Evolutionary conservation across 2,888 invertebrate genomes (phyloP).

Genomic region (Mantis religiosa): DNA sequence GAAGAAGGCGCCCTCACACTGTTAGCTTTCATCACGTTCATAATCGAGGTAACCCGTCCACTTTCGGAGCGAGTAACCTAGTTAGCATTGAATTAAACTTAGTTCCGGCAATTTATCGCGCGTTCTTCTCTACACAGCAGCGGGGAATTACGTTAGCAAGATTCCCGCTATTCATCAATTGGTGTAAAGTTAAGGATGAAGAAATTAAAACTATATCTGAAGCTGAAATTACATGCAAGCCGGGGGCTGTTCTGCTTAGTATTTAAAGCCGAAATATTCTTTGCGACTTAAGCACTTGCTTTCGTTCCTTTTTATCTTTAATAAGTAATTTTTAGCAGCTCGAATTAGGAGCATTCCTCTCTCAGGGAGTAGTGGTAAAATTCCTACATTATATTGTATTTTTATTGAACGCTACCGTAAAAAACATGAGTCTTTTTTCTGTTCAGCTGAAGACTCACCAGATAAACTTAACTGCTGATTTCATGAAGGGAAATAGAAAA

Average conservation of each 20-base stretch:
- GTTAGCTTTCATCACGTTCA: neutral
- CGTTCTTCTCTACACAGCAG: neutral
- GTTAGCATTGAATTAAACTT: neutral
- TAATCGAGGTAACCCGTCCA: neutral
- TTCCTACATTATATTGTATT: no score
- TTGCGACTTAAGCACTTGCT: neutral
- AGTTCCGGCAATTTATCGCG: neutral
- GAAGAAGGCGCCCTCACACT: neutral
- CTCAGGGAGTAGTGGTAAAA: no score
- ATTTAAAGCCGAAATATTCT: neutral
- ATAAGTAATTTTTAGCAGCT: neutral
- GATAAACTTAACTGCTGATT: no score
- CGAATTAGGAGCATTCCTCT: no score
- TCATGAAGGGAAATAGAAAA: no score
- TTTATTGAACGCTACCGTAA: no score
- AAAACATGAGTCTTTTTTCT: no score
- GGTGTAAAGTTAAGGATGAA: neutral
- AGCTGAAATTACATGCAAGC: neutral
- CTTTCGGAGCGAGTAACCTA: neutral
- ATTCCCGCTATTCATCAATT: neutral
- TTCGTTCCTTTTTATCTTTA: neutral
- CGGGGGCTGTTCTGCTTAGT: neutral
- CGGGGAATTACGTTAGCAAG: neutral
- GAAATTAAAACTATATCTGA: neutral
- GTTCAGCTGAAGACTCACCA: no score